These are phyloP conservation scores for Catostomus latipinnis DNA, from an alignment of 2,797 vertebrate genomes.

Conservation along the genomic window DNA sequence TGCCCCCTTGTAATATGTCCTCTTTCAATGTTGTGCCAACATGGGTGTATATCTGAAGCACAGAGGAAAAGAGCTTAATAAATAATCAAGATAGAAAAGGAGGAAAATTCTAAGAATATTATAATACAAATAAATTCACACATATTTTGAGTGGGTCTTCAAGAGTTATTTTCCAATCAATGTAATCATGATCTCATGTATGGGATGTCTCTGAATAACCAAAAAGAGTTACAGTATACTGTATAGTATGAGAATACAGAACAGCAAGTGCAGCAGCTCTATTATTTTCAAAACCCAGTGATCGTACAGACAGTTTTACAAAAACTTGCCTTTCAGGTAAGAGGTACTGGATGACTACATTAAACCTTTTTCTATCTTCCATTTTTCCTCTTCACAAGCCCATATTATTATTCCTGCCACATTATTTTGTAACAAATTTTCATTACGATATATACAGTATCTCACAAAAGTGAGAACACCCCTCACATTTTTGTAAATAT, in stretches of 20 bases:
- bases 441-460: background rate
- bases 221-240: background rate
- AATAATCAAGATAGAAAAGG: background rate
- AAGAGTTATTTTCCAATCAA: background rate
- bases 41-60: slow-evolving; percentile 8
- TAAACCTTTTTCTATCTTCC: background rate
- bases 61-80: slow-evolving; percentile 18
- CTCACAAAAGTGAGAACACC: no score
- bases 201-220: background rate
- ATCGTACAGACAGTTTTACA: slow-evolving; percentile 3
- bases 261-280: slow-evolving; percentile 11
- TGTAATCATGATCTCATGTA: slow-evolving; percentile 15
- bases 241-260: slow-evolving; percentile 5
- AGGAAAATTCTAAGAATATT: background rate
- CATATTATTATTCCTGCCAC: background rate
- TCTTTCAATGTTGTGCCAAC: slow-evolving; percentile 36
- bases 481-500: background rate
- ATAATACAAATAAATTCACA: background rate
- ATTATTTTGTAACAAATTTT: background rate
- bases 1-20: slow-evolving; percentile 31
- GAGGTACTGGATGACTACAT: background rate
- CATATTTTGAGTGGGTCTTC: slow-evolving; percentile 3
- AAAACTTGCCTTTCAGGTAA: slow-evolving; percentile 10
- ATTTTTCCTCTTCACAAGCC: background rate
- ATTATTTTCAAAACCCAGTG: slow-evolving; percentile 17